Base-by-base conservation (phyloP, 2,888 invertebrate genomes). In the Salpingus planirostris region DNA sequence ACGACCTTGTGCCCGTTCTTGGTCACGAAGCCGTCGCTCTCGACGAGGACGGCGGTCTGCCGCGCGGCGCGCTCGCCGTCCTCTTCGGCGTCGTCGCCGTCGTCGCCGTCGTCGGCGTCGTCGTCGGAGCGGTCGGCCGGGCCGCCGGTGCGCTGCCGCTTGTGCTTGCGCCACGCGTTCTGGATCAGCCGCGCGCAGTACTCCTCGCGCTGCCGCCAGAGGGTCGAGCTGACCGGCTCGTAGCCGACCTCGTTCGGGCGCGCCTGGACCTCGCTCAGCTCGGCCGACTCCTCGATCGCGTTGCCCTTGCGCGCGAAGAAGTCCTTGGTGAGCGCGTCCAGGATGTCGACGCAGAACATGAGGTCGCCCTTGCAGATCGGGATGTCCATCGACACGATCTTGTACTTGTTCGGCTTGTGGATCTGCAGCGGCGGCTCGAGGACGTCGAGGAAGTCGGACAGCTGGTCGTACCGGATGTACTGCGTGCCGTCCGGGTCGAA, bases 381-480 rank as follows among this genome's bases (percentile, higher is more conserved):
- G 64, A 97, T 95, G 69, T 96, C 93, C 90, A 97, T 90, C 57
- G 91, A 90, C 62, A 96, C 91, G 64, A 97, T 89, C 76, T 95
- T 93, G 74, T 93, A 95, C 73, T 95, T 93, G 69, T 96, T 96
- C 51, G 96, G 96, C 67, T 93, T 93, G 68, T 92, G 92, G 55
- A 97, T 92, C 71, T 93, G 92, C 54, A 97, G 71, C 47, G 96
- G 97, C 45, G 93, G 91, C 65, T 97, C 96, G 46, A 97, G 75
- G 49, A 91, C 90, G 66, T 96, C 93, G 51, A 96, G 73, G 71
- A 97, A 95, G 57, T 95, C 93, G 11, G 91, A 89, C 48, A 97
- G 71, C 65, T 89, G 86, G 60, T 91, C 88, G 70, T 95, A 90
- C 46, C 86, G 80, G 58, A 97, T 95, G 69, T 93, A 97, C 67